These are phyloP conservation scores for Cepaea hortensis DNA, from an alignment of 2,888 invertebrate genomes.

Conservation along the genomic window DNA sequence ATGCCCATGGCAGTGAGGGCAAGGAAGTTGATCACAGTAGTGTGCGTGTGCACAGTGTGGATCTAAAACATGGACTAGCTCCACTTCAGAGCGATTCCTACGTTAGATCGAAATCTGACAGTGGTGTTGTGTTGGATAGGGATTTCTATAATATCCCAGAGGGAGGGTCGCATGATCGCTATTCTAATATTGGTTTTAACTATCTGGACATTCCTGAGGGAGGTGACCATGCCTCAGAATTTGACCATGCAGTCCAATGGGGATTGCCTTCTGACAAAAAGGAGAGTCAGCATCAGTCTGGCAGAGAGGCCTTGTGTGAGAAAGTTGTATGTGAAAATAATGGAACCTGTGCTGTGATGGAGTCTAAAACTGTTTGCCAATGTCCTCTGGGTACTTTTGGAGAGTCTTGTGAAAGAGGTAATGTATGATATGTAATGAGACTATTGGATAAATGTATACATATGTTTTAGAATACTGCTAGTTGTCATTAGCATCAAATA, in stretches of 20 bases:
- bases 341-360: conserved; percentile 69
- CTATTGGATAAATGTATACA: neutral
- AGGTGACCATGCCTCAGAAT: conserved; percentile 8
- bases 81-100: conserved; percentile 28
- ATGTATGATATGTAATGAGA: conserved; percentile 41
- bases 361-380: conserved; percentile 80
- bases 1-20: neutral
- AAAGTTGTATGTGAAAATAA: conserved; percentile 64
- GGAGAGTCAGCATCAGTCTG: neutral
- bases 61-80: conserved; percentile 37
- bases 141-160: conserved; percentile 42
- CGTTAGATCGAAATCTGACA: conserved; percentile 29
- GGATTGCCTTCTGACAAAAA: neutral
- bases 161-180: conserved; percentile 24
- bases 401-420: conserved; percentile 87
- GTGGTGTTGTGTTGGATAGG: conserved; percentile 25
- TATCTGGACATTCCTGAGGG: conserved; percentile 35
- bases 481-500: no score
- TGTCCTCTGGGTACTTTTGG: conserved; percentile 94
- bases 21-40: conserved; percentile 26
- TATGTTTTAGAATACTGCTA: neutral
- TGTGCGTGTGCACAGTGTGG: conserved; percentile 27
- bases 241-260: conserved; percentile 15
- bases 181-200: conserved; percentile 14
- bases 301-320: conserved; percentile 53